Evolutionary conservation across 2,888 invertebrate genomes (phyloP), one percentile per base, ranked within the genome.

Genomic region (Nineta flava): DNA sequence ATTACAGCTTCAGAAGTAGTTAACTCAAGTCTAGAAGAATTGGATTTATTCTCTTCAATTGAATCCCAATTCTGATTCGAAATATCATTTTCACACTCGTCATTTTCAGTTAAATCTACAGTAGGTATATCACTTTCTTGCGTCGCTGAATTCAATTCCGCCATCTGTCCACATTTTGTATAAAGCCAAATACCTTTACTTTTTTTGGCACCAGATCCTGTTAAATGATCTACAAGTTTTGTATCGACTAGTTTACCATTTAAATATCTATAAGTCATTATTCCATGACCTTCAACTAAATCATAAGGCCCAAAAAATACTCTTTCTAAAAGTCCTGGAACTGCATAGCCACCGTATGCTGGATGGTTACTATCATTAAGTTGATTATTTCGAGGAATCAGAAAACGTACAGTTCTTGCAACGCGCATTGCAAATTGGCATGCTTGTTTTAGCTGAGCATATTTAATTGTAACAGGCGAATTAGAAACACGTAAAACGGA

Each of bases 391-490:
- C 49, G 44, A 3, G 17, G 44, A 13, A 49, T 44, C 17, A 26
- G 47, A 35, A 75, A 58, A 52, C 70, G 61, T 7, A 77, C 69
- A 2, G 76, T 75, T 64, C 70, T 70, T 5, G 63, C 61, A 13
- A 67, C 63, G n/a, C 61, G 55, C 50, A 68, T 64, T 9, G 76
- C 71, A 41, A 73, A 68, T 52, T 65, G 62, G 32, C 73, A 69
- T 31, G 74, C 68, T 53, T 66, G 67, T 43, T 69, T 56, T 54
- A 78, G 65, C 57, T 73, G 66, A 4, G 59, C 71, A 50, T 69
- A 71, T 60, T 71, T 74, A 1, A 77, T 74, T 50, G 72, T 72
- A 58, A 73, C 74, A 1, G 72, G 69, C 57, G 65, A 69, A 42
- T 64, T 66, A 51, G 62, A 64, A 57, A 77, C 73, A 48, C 69